Percentiles rank a stretch among this genome's conserved stretches.
Evolutionary conservation across 2,797 vertebrate species (phyloP).

Genomic region (Bufotes viridis): DNA sequence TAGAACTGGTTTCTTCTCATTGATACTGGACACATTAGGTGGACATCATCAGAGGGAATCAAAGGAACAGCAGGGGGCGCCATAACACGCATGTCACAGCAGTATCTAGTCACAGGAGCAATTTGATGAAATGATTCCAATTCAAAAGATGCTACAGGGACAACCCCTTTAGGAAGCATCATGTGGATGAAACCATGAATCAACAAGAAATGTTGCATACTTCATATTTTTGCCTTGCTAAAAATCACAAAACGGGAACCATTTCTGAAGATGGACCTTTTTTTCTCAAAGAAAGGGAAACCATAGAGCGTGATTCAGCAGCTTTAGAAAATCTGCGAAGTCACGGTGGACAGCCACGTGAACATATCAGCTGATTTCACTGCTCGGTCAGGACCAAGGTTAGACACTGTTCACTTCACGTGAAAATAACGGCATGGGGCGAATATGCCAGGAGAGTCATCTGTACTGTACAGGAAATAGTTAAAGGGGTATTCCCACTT

Average conservation of each 20-base stretch:
- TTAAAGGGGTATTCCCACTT: no score
- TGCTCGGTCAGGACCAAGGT: background rate
- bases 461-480: no score
- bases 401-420: background rate
- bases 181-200: background rate
- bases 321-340: slow-evolving; percentile 2
- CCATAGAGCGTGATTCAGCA: slow-evolving; percentile 18
- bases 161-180: background rate
- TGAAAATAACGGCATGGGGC: background rate
- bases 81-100: no score
- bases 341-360: background rate
- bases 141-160: no score
- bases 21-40: no score
- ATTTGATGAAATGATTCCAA: no score
- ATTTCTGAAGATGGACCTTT: background rate
- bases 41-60: no score
- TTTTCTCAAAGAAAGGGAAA: background rate
- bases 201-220: background rate
- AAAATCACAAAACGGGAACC: background rate
- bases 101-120: no score
- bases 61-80: no score
- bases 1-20: no score
- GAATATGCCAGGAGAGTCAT: no score
- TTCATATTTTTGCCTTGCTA: background rate
- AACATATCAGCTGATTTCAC: background rate